phyloP scores from a whole-genome alignment of 2,888 invertebrate species.

The Vannuccia rotundouncinata region DNA sequence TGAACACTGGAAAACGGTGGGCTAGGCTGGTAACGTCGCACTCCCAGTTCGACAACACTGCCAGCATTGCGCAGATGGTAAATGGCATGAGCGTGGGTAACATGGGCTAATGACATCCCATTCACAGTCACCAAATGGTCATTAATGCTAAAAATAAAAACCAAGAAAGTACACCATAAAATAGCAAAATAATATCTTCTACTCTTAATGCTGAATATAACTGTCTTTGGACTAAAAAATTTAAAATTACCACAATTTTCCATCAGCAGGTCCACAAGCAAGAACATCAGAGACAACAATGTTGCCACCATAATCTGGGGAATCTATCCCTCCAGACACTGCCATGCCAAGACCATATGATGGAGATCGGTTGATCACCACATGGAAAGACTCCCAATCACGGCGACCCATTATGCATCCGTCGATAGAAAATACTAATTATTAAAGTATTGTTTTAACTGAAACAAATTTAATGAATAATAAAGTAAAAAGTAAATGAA shows the following conservation, averaged over 20 bases:
- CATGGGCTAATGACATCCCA: not conserved
- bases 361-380: not conserved
- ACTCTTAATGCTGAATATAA: not conserved
- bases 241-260: not conserved
- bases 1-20: not conserved
- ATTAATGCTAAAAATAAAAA: not conserved
- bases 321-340: constrained; percentile 8
- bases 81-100: not conserved
- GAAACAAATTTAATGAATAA: too few relatives aligned
- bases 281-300: constrained; percentile 28
- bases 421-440: too few relatives aligned
- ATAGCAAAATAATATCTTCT: not conserved
- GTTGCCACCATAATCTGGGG: constrained; percentile 2
- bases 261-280: constrained; percentile 19
- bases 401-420: not conserved
- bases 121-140: not conserved
- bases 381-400: constrained; percentile 14
- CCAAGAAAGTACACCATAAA: not conserved
- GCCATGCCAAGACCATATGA: constrained; percentile 22
- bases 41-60: not conserved
- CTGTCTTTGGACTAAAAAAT: not conserved
- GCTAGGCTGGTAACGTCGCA: not conserved
- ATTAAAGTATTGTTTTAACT: too few relatives aligned
- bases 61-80: constrained; percentile 17
- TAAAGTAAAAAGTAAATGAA: too few relatives aligned